Percentiles rank a stretch among this genome's conserved stretches.
Conservation (phyloP, 53 echinoderm and acorn worm species). For the Temnopleurus reevesii region DNA sequence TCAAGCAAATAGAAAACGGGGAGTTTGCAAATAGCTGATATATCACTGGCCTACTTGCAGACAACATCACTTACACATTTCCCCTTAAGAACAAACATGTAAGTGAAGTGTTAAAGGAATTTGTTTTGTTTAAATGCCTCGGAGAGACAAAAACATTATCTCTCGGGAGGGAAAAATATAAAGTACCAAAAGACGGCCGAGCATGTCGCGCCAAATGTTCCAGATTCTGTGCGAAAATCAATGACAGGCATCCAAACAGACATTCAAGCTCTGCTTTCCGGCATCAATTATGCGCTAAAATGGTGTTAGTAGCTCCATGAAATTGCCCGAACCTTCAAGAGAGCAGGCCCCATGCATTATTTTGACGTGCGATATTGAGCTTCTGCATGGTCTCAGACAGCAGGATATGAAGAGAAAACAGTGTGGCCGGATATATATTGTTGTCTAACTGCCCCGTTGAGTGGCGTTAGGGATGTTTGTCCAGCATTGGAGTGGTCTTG, state of each 20-base stretch:
- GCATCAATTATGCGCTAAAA: constrained; percentile 25
- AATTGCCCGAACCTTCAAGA: not conserved
- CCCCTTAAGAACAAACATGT: no score
- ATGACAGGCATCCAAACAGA: constrained; percentile 11
- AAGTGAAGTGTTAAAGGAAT: not conserved
- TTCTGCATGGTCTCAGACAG: not conserved
- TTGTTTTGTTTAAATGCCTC: not conserved
- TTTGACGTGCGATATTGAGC: not conserved
- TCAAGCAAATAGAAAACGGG: no score
- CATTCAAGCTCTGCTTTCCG: not conserved
- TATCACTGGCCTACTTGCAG: no score
- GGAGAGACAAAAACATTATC: not conserved
- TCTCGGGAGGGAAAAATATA: not conserved
- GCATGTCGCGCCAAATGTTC: constrained; percentile 34
- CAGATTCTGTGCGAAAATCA: constrained; percentile 38
- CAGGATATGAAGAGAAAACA: no score
- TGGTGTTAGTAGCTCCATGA: not conserved
- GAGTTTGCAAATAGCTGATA: no score
- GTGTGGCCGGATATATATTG: no score
- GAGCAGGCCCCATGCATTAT: not conserved
- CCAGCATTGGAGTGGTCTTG: no score
- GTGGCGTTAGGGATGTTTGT: no score
- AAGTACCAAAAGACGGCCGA: not conserved
- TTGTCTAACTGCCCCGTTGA: no score
- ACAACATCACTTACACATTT: no score